Conservation (phyloP, 1,140 invertebrate species). For the Drosophila nigromelanica region DNA sequence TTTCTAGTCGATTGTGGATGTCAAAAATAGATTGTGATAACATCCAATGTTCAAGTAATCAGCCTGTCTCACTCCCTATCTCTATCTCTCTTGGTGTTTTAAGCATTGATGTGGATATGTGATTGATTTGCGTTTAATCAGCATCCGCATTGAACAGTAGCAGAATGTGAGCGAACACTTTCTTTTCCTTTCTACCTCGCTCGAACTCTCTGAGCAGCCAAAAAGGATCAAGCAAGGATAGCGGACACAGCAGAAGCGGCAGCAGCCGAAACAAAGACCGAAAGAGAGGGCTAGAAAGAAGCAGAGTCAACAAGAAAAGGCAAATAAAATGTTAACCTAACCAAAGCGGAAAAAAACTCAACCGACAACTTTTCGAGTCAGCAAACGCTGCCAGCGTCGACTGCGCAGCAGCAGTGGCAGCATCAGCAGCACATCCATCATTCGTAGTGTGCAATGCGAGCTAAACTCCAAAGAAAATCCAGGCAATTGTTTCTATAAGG, state of each 20-base stretch:
- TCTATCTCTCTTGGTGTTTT: neutral
- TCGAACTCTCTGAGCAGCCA: neutral
- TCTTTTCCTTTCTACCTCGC: neutral
- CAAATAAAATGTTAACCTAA: slow-evolving; percentile 54
- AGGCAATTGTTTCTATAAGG: slow-evolving; percentile 43
- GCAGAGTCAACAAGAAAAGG: slow-evolving; percentile 24
- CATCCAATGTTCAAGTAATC: too few species aligned
- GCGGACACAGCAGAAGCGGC: neutral
- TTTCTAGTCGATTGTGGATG: too few species aligned
- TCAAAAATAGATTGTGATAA: too few species aligned
- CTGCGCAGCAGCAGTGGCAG: slow-evolving; percentile 8
- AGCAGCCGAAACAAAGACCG: neutral
- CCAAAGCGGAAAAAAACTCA: slow-evolving; percentile 43
- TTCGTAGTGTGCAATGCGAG: slow-evolving; percentile 37
- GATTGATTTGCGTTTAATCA: slow-evolving; percentile 19
- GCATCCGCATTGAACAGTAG: neutral
- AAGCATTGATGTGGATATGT: neutral
- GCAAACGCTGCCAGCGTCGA: slow-evolving; percentile 29
- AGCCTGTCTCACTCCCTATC: neutral
- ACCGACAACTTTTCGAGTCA: slow-evolving; percentile 52
- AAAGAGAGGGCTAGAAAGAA: slow-evolving; percentile 10
- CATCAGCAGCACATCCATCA: slow-evolving; percentile 43
- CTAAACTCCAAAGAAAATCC: slow-evolving; percentile 35
- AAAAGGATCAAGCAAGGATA: slow-evolving; percentile 34
- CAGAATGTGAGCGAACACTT: slow-evolving; percentile 9